Conservation (phyloP, 2,888 invertebrate genomes). For the Alloplasta piceator region DNA sequence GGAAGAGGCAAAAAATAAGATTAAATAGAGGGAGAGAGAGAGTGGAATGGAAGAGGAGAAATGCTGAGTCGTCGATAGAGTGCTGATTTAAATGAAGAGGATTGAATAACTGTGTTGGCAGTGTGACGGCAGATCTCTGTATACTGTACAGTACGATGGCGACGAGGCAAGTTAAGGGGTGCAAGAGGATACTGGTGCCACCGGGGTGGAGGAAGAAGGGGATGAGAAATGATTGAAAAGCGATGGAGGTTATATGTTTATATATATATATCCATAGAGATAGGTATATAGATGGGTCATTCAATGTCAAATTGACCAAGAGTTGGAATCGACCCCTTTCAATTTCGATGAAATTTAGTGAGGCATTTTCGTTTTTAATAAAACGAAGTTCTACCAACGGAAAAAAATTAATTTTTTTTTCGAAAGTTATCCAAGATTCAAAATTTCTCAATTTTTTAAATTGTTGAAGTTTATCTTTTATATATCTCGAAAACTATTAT, state of each 20-base stretch:
- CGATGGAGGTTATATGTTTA: conserved; percentile 39
- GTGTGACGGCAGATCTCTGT: conserved; percentile 33
- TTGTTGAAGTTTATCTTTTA: too few relatives aligned
- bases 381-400: too few relatives aligned
- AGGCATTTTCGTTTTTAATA: too few relatives aligned
- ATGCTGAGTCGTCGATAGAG: conserved; percentile 17
- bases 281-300: conserved; percentile 11
- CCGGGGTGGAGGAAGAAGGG: conserved; percentile 4
- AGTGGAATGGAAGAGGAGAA: conserved; percentile 4
- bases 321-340: too few relatives aligned
- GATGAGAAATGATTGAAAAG: conserved; percentile 57
- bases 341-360: too few relatives aligned
- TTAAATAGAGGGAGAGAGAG: conserved; percentile 16
- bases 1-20: conserved; percentile 40
- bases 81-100: conserved; percentile 50
- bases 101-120: conserved; percentile 56
- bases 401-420: too few relatives aligned
- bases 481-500: too few relatives aligned
- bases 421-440: too few relatives aligned
- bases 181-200: conserved; percentile 34
- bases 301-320: too few relatives aligned
- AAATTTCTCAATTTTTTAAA: too few relatives aligned
- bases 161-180: conserved; percentile 48
- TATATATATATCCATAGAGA: conserved; percentile 5
- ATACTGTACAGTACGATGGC: conserved; percentile 45